Base-by-base conservation (phyloP, 2,888 invertebrate species). In the Brenthis ino region DNA sequence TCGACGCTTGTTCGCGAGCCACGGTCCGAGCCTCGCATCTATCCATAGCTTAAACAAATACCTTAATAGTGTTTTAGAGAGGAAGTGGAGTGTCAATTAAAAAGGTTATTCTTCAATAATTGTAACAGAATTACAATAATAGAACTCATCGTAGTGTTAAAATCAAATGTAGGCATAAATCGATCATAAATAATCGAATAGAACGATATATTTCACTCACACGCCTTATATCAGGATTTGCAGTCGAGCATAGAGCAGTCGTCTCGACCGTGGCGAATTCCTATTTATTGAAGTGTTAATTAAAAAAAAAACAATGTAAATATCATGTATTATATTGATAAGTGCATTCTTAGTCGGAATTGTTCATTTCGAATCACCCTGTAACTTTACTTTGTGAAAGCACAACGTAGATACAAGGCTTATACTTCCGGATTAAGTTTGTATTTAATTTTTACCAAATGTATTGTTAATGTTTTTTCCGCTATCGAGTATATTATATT, bases 261-360 rank as follows among this genome's bases (percentile, higher is more conserved):
- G 24, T 12, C 43, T 33, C 50, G 37, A 56, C 68, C 70, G 72
- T 68, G 68, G 68, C 68, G 13, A 65, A 72, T 70, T 74, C 71
- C 72, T 76, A 75, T 75, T 76, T 71, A 72, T 66, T 71, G 70
- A 64, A 48, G 60, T 70, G 57, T 58, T 71, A 75, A 74, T 75
- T 28, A 28, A 71, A 70, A 77, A 77, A 33, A 71, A 61, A 63
- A 74, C 14, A 73, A 73, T 86, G 86, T 86, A 86, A 83, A 86
- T 86, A 86, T 80, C 71, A 75, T 85, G 82, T 85, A 85, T 80
- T 76, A 81, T 81, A 79, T 78, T 75, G 73, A 57, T 79, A 77
- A 77, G 78, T 71, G 74, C 71, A 75, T 77, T 80, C 80, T 61
- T 71, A 64, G 57, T 60, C 54, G 57, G 43, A 56, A 24, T 65